Evolutionary conservation across 2,888 invertebrate species (phyloP).

Genomic region (Dynastes hyllus): DNA sequence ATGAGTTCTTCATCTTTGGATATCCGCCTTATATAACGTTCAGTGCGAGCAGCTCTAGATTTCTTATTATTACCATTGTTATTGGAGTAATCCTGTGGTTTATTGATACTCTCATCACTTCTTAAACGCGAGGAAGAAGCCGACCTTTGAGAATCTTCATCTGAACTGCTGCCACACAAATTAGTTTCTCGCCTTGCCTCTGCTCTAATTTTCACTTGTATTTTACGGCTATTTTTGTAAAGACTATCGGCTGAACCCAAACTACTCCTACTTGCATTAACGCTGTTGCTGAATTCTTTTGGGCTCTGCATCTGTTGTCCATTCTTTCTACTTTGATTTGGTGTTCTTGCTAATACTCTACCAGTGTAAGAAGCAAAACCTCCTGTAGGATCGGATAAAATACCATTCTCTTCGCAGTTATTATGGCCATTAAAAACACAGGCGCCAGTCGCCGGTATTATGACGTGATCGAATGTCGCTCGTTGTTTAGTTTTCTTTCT

Average conservation of each 20-base stretch:
- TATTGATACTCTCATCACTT: conserved; percentile 80
- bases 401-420: conserved; percentile 72
- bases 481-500: conserved; percentile 75
- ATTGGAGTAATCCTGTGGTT: conserved; percentile 67
- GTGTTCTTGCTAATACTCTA: conserved; percentile 60
- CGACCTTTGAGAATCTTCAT: conserved; percentile 82
- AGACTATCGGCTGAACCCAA: conserved; percentile 72
- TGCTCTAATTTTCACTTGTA: conserved; percentile 78
- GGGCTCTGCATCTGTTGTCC: conserved; percentile 63
- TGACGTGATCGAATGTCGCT: conserved; percentile 80
- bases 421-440: conserved; percentile 54
- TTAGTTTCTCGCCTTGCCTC: conserved; percentile 77
- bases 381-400: conserved; percentile 75
- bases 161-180: conserved; percentile 78
- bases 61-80: conserved; percentile 75
- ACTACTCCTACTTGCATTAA: conserved; percentile 54
- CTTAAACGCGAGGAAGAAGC: conserved; percentile 79
- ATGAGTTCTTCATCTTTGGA: conserved; percentile 81
- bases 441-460: conserved; percentile 64
- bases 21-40: conserved; percentile 84
- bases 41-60: conserved; percentile 84
- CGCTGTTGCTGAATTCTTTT: conserved; percentile 34
- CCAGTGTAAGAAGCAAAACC: conserved; percentile 62
- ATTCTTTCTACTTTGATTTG: conserved; percentile 66
- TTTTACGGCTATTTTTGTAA: conserved; percentile 74